phyloP scores from a whole-genome alignment of 2,113 vertebrate genomes.

The Stegostoma tigrinum region DNA sequence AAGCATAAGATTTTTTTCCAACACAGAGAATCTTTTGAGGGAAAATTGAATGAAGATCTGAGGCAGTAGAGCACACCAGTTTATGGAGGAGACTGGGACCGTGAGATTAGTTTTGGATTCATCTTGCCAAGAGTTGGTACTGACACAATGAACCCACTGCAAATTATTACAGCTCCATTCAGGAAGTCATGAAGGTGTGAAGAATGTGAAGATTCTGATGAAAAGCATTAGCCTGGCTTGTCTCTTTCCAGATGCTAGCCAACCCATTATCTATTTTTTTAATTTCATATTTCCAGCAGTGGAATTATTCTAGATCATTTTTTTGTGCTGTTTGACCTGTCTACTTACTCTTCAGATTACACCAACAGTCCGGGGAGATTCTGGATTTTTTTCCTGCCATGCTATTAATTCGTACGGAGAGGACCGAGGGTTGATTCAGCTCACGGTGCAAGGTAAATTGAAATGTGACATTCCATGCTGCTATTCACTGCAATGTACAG shows the following conservation, averaged over 20 bases:
- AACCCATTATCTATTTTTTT: background rate
- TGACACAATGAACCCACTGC: background rate
- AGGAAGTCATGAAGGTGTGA: background rate
- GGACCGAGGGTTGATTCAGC: constrained; percentile 94
- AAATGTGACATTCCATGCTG: background rate
- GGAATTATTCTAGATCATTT: background rate
- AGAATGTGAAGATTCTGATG: background rate
- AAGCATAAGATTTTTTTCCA: background rate
- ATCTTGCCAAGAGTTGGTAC: background rate
- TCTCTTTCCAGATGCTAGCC: too few relatives aligned
- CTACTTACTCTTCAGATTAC: constrained; percentile 66
- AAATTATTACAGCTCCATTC: background rate
- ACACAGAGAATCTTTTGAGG: background rate
- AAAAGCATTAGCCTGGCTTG: background rate
- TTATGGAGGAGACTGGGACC: background rate
- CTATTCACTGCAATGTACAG: background rate
- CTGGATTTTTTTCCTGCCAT: constrained; percentile 96
- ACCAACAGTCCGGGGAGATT: constrained; percentile 92
- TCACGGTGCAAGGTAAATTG: constrained; percentile 89
- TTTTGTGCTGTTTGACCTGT: background rate
- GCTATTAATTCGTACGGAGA: constrained; percentile 98
- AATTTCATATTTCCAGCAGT: background rate
- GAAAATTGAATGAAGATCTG: background rate
- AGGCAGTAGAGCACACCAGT: background rate
- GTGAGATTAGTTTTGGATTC: background rate